Percentiles rank a stretch among this genome's conserved stretches.
These are phyloP conservation scores for Digitonthophagus gazella DNA, from an alignment of 2,888 invertebrate genomes.

Conservation along the genomic window DNA sequence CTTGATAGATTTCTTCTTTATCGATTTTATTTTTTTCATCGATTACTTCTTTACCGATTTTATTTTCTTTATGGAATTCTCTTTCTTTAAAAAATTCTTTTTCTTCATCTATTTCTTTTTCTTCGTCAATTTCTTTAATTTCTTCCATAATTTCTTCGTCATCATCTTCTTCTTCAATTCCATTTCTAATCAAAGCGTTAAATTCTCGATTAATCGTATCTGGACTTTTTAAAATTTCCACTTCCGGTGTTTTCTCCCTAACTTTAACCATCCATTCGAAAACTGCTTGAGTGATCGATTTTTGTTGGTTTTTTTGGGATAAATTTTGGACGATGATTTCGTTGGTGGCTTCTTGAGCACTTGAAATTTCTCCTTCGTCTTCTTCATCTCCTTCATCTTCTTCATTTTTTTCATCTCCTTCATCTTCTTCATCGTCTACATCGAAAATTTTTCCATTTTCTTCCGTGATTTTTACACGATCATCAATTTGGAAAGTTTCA, in stretches of 20 bases:
- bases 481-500: conserved; percentile 9
- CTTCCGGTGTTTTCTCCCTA: conserved; percentile 49
- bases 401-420: background rate
- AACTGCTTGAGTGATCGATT: conserved; percentile 60
- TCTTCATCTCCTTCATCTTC: conserved; percentile 5
- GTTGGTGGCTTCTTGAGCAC: conserved; percentile 1
- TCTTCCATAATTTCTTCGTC: conserved; percentile 19
- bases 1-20: too few relatives aligned
- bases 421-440: background rate
- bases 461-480: background rate
- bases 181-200: conserved; percentile 31
- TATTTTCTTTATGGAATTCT: too few relatives aligned
- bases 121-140: background rate
- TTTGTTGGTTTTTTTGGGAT: conserved; percentile 29
- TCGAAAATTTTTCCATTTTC: background rate
- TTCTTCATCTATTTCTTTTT: conserved; percentile 29
- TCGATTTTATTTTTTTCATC: too few relatives aligned
- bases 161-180: conserved; percentile 27
- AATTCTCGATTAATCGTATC: conserved; percentile 46
- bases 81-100: conserved; percentile 19
- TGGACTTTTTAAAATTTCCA: conserved; percentile 50
- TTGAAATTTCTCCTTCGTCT: conserved; percentile 16
- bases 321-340: background rate
- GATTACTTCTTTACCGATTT: too few relatives aligned
- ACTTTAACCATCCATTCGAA: conserved; percentile 58